These are phyloP conservation scores for Galendromus occidentalis DNA, from an alignment of 1,140 invertebrate species.

Conservation along the genomic window DNA sequence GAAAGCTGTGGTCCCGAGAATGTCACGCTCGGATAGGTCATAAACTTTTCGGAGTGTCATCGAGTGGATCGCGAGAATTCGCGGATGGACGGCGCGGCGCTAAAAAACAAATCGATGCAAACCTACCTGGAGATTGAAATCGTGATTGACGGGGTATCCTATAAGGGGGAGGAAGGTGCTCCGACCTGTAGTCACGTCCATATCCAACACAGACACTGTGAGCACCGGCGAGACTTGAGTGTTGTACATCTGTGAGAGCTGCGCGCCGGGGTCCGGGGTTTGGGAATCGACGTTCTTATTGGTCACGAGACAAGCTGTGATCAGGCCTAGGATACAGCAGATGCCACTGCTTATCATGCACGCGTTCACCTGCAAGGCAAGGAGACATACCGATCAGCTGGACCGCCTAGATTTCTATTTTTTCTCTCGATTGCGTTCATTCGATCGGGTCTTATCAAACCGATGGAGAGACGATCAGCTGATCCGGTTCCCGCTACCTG, in stretches of 20 bases:
- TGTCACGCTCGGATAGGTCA: too few relatives aligned
- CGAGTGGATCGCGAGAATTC: too few relatives aligned
- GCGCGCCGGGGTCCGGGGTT: not conserved
- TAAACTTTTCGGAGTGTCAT: too few relatives aligned
- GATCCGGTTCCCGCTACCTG: too few relatives aligned
- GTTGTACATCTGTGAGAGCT: constrained; percentile 11
- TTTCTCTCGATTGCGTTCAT: too few relatives aligned
- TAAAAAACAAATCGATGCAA: too few relatives aligned
- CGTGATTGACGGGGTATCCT: constrained; percentile 1
- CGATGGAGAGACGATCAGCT: too few relatives aligned
- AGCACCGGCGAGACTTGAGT: constrained; percentile 7
- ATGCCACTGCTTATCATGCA: constrained; percentile 9
- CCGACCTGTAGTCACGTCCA: constrained; percentile 1
- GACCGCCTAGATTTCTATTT: too few relatives aligned
- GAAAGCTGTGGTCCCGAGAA: too few relatives aligned
- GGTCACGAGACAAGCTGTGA: not conserved
- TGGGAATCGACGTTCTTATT: constrained; percentile 9
- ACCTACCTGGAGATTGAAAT: not conserved
- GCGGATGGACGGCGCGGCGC: too few relatives aligned
- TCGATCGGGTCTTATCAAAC: too few relatives aligned
- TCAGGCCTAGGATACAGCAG: not conserved
- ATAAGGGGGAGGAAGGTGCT: not conserved
- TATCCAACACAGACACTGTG: constrained; percentile 3
- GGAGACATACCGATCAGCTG: too few relatives aligned
- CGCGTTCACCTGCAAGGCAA: constrained; percentile 4